phyloP scores from a whole-genome alignment of 2,888 invertebrate species.

The Eupithecia subumbrata region DNA sequence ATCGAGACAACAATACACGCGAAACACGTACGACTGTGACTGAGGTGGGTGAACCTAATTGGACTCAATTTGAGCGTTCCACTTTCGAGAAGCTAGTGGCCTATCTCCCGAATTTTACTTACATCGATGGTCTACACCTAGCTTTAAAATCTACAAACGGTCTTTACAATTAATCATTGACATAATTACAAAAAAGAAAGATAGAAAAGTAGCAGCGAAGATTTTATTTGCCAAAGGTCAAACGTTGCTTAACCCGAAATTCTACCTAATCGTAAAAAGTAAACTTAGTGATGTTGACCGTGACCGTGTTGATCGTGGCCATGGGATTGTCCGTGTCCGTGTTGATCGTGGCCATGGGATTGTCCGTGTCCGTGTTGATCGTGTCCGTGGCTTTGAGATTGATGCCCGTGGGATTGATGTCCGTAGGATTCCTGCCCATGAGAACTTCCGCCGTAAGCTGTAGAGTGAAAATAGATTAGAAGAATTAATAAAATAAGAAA shows the following conservation, averaged over 20 bases:
- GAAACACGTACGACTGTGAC: no score
- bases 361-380: no score
- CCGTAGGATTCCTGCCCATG: background rate
- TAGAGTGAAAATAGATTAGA: no score
- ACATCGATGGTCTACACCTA: background rate
- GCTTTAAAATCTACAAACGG: background rate
- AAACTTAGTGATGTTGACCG: background rate
- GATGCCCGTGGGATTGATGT: no score
- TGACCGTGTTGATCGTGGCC: background rate
- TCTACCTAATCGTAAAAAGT: background rate
- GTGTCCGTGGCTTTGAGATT: no score
- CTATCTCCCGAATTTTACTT: no score
- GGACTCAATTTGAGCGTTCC: no score
- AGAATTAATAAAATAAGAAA: no score
- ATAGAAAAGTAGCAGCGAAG: background rate
- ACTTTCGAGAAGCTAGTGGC: no score
- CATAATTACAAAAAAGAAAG: background rate
- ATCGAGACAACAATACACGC: no score
- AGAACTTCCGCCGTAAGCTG: no score
- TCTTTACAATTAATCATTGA: background rate
- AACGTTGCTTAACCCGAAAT: background rate
- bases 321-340: background rate
- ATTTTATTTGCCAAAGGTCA: constrained; percentile 1
- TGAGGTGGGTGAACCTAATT: no score
- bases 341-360: background rate